Evolutionary conservation across 2,113 vertebrate species (phyloP).

Genomic region (Rhegmatorhina hoffmannsi): DNA sequence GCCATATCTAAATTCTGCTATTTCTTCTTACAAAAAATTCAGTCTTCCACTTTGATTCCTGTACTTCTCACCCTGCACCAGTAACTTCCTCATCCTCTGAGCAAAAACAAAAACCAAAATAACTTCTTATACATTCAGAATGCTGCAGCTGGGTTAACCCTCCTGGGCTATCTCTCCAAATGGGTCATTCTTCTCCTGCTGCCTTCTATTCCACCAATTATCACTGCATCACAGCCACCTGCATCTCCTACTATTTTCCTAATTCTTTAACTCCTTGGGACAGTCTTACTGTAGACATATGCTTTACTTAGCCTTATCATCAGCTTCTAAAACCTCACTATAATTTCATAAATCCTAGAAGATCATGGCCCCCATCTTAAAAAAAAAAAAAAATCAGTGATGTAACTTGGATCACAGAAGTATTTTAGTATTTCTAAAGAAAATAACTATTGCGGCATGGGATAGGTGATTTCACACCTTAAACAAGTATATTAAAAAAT

Average conservation of each 20-base stretch:
- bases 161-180: not conserved
- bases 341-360: not conserved
- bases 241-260: not conserved
- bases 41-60: not conserved
- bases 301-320: not conserved
- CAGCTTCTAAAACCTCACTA: not conserved
- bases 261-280: not conserved
- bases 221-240: not conserved
- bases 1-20: not conserved
- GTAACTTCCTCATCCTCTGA: rapidly evolving
- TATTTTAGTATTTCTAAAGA: not conserved
- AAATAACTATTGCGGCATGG: not conserved
- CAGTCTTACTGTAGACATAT: not conserved
- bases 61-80: not conserved
- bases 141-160: not conserved
- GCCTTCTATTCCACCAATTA: not conserved
- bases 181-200: not conserved
- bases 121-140: not conserved
- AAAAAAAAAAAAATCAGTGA: not conserved
- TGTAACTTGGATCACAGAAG: not conserved
- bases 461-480: not conserved
- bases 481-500: not conserved
- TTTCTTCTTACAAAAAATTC: not conserved
- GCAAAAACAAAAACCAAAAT: not conserved
- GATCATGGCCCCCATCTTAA: not conserved